Evolutionary conservation across 2,797 vertebrate genomes (phyloP), one percentile per base, ranked within the genome.

Genomic region (Orestias chungarensis): DNA sequence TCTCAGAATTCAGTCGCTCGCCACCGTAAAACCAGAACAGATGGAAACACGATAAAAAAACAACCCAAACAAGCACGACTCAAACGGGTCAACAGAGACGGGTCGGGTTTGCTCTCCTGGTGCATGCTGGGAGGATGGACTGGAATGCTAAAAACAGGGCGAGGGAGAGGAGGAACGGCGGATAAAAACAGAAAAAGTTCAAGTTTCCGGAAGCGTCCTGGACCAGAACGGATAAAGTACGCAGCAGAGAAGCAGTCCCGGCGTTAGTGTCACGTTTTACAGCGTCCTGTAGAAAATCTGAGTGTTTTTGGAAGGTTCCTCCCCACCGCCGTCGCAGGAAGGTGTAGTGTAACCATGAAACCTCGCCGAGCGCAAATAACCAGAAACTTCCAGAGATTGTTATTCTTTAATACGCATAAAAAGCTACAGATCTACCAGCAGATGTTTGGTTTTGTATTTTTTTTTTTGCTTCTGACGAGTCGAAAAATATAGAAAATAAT

Each of bases 81-180:
- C 27, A 54, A 54, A 54, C 52, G 27, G 52, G 6, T 54, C 52
- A 31, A 54, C 27, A 29, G 27, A 54, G 52, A 54, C 15, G 25
- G 52, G 52, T 1, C 6, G 2, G 15, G 52, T 15, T 55, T 31
- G 17, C 17, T 57, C 54, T 57, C 29, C 54, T 57, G 54, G 54
- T 74, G 82, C 90, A 89, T 89, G 87, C 90, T 17, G 27, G 40
- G 27, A 75, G 47, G 27, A 57, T 66, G 82, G 89, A 89, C 80
- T 75, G 55, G 40, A 67, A 43, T 69, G 65, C 70, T 83, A 76
- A 71, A 81, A 84, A 81, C 71, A 75, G 79, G 68, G 80, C 69
- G 65, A 71, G 75, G 70, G 43, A 57, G 52, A 55, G 54, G 29
- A 31, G 27, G 52, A 57, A 20, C 17, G 33, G 15, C 54, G 10